Evolutionary conservation across 2,888 invertebrate species (phyloP), one percentile per base, ranked within the genome.

Genomic region (Spatulosminthurus flaviceps): DNA sequence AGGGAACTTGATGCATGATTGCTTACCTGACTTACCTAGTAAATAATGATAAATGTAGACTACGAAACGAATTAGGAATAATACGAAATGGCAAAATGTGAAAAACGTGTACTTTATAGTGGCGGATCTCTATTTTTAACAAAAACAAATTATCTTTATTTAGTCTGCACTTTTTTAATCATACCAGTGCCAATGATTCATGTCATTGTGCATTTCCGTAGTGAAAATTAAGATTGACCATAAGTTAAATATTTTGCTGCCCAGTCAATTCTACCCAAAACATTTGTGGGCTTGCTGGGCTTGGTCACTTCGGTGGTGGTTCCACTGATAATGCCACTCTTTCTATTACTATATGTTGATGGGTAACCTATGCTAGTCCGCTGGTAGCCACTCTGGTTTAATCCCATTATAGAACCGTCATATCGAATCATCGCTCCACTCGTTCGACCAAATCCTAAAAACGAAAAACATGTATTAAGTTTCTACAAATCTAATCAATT

Each of bases 181-280:
- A 34, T 34, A 9, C 34, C 34, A 34, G 5, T 34, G 5, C 4
- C 34, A 34, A 34, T 34, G 34, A 34, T 7, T 7, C 9, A 4
- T 34, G 4, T 34, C 34, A 34, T 34, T 34, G 34, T 34, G 34
- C 9, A n/a, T n/a, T 9, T 34, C 4, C 5, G 51, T 13, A 51
- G 51, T 13, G 51, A 51, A 51, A 51, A 77, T 83, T 82, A 84
- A 1, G 83, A 83, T 76, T 84, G 84, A 34, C 84, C 83, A 69
- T 83, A 84, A 64, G 82, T 83, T 70, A 84, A 79, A 66, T 84
- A 84, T 73, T 84, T 84, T 66, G 82, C 83, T 51, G 82, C 82
- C 84, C 84, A 84, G 64, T 84, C 83, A 9, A 83, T 81, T 61
- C 83, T 42, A 28, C 84, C 82, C 13, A 84, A 67, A 66, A 80